Percentiles rank a stretch among this genome's conserved stretches.
Evolutionary conservation across 2,797 vertebrate genomes (phyloP).

Genomic region (Clarias platycephalus): DNA sequence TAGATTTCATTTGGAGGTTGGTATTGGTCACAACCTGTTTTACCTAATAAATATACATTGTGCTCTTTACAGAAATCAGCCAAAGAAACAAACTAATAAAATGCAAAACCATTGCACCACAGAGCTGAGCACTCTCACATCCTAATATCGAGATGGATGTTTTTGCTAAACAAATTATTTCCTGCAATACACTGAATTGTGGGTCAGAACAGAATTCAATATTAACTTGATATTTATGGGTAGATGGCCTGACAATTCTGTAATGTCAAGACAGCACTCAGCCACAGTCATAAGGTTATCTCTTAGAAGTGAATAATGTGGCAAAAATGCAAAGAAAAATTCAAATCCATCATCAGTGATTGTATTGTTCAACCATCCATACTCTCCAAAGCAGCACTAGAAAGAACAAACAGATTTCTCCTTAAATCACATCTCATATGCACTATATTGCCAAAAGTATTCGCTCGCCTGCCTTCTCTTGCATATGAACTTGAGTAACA

Average conservation of each 20-base stretch:
- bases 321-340: slow-evolving; percentile 20
- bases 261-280: slow-evolving; percentile 9
- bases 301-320: slow-evolving; percentile 17
- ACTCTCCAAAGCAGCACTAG: slow-evolving; percentile 14
- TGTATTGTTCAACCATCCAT: not conserved
- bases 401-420: slow-evolving; percentile 27
- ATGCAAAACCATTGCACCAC: not conserved
- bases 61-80: not conserved
- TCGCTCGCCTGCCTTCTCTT: no score
- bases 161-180: slow-evolving; percentile 9
- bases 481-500: no score
- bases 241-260: slow-evolving; percentile 1
- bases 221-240: not conserved
- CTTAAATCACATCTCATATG: not conserved
- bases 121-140: not conserved
- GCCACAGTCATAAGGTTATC: slow-evolving; percentile 4
- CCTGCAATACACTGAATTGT: not conserved
- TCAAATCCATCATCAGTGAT: not conserved
- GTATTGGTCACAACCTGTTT: not conserved
- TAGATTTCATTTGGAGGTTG: slow-evolving; percentile 25
- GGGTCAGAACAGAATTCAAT: slow-evolving; percentile 14
- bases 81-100: not conserved
- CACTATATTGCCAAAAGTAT: no score
- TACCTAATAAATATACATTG: not conserved
- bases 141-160: not conserved